Percentiles rank a stretch among this genome's conserved stretches.
phyloP scores from a whole-genome alignment of 2,888 invertebrate species.

The Tryphoninae sp. region DNA sequence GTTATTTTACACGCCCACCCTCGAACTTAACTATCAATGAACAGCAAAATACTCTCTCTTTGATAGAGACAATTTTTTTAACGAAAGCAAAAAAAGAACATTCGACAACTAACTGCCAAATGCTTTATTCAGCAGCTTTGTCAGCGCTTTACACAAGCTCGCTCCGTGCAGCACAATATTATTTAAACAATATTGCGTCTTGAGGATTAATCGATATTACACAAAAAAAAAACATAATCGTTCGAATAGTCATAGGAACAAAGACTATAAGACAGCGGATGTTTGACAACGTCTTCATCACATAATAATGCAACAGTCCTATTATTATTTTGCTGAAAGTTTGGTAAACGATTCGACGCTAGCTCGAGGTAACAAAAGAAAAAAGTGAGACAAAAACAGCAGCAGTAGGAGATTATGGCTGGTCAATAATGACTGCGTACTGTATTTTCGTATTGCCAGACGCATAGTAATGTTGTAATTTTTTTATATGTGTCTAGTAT shows the following conservation, averaged over 20 bases:
- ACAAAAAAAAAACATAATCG: not conserved
- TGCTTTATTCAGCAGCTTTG: constrained; percentile 79
- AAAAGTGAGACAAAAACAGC: constrained; percentile 22
- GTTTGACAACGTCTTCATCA: constrained; percentile 21
- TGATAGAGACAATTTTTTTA: constrained; percentile 62
- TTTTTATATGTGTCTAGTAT: constrained; percentile 80
- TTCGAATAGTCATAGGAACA: not conserved
- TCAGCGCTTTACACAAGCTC: constrained; percentile 79
- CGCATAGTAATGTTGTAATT: constrained; percentile 77
- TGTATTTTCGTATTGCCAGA: constrained; percentile 74
- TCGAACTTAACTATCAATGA: constrained; percentile 63
- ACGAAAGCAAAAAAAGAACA: constrained; percentile 43
- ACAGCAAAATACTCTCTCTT: constrained; percentile 61
- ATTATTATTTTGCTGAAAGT: constrained; percentile 22
- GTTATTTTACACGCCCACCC: constrained; percentile 71
- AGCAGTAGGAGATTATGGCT: constrained; percentile 66
- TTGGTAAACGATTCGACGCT: constrained; percentile 38
- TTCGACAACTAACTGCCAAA: constrained; percentile 73
- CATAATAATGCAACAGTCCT: constrained; percentile 25
- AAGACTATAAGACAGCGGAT: constrained; percentile 2
- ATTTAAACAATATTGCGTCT: constrained; percentile 48
- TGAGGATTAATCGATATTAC: constrained; percentile 6
- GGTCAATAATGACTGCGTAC: constrained; percentile 68
- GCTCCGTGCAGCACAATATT: constrained; percentile 77
- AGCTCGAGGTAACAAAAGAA: constrained; percentile 29